Base-by-base conservation (phyloP, 2,797 vertebrate genomes). In the Ispidina lecontei region DNA sequence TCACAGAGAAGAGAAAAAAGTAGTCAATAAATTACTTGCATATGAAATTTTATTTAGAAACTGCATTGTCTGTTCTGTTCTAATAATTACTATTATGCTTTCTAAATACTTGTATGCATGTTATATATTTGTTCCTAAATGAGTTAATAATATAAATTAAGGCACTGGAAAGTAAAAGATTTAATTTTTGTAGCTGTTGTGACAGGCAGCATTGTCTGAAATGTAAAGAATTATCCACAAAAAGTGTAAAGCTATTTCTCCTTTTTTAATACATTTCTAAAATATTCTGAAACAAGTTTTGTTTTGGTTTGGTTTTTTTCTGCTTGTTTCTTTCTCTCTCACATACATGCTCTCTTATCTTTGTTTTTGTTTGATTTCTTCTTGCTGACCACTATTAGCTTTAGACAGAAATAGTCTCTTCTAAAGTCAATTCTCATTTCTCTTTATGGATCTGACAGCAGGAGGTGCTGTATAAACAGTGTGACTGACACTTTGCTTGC, bases 401-500 rank as follows among this genome's bases (percentile, higher is more conserved):
- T 17, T 51, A 79, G 63, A 88, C 71, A 82, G 68, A 76, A 90
- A 35, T 6, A 63, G 77, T 10, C 78, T 83, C 78, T 88, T 93
- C 37, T 70, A 26, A 55, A 95, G 60, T 91, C 82, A 83, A 62
- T 70, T 67, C 69, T 88, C 87, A 71, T 87, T 96, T 96, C 75
- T 92, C 87, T 83, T 52, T 80, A 84, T 63, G 81, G 89, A 78
- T 62, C 37, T 82, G 95, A 75, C 97, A 97, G 98, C 97, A 98
- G 97, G 98, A 98, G 97, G 97, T 97, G 97, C 97, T 97, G 94
- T 96, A 94, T 83, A 96, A 97, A 97, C 96, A 96, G 90, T 28
- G 52, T 92, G 94, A 91, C 54, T 87, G 89, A 79, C 87, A 76
- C 70, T 51, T 14, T 3, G 23, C 71, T 60, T 41, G 41, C 60